A percentile compares a stretch with the other conserved stretches of the same genome.
These are phyloP conservation scores for Callosobruchus maculatus DNA, from an alignment of 2,888 invertebrate genomes.

Conservation along the genomic window DNA sequence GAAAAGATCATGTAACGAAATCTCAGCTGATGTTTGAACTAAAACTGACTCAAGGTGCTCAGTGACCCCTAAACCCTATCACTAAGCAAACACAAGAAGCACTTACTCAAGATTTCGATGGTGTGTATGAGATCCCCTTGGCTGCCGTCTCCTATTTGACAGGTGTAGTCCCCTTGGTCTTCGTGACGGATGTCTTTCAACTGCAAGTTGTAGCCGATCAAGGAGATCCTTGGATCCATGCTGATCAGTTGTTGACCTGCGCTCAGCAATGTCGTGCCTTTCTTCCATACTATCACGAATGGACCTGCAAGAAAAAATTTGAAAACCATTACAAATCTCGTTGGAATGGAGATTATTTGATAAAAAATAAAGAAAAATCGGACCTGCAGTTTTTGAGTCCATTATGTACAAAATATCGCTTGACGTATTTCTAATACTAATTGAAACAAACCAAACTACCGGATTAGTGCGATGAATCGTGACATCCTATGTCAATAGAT, in stretches of 20 bases:
- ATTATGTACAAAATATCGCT: too few species aligned
- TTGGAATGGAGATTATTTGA: too few species aligned
- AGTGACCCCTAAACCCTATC: too few species aligned
- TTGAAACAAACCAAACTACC: too few species aligned
- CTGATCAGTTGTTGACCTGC: constrained; percentile 55
- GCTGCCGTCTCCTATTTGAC: constrained; percentile 56
- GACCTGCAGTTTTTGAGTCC: too few species aligned
- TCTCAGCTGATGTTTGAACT: too few species aligned
- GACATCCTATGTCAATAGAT: too few species aligned
- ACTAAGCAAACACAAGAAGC: neutral
- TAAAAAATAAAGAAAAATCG: too few species aligned
- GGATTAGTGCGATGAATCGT: too few species aligned
- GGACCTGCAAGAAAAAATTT: constrained; percentile 48
- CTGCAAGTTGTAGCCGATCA: constrained; percentile 53
- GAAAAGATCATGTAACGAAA: too few species aligned
- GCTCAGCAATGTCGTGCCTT: constrained; percentile 52
- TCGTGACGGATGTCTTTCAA: constrained; percentile 52
- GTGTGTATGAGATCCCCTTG: constrained; percentile 55
- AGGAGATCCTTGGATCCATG: constrained; percentile 51
- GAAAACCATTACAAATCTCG: neutral
- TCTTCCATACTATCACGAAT: constrained; percentile 55
- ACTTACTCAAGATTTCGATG: constrained; percentile 55
- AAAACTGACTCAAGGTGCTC: too few species aligned
- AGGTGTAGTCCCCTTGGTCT: constrained; percentile 57
- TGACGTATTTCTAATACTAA: too few species aligned